Evolutionary conservation across 2,113 vertebrate species (phyloP).

Genomic region (Nesogale talazaci): DNA sequence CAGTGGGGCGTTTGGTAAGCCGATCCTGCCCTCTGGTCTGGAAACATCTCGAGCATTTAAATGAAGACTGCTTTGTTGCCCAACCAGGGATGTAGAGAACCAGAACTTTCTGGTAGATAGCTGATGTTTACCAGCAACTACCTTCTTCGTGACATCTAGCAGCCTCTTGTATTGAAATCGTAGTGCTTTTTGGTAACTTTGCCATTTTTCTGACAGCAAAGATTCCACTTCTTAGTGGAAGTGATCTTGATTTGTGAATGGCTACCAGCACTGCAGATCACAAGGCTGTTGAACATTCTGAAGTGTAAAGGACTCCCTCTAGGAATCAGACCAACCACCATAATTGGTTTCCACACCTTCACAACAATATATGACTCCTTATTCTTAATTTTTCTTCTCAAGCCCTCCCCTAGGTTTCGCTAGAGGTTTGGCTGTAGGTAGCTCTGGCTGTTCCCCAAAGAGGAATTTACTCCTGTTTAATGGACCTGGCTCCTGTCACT

Average conservation of each 20-base stretch:
- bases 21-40: slow-evolving; percentile 21
- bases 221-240: slow-evolving; percentile 35
- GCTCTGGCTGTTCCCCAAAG: slow-evolving; percentile 71
- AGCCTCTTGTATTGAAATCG: slow-evolving; percentile 63
- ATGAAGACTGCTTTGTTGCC: slow-evolving; percentile 46
- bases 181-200: slow-evolving; percentile 1
- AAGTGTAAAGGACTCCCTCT: slow-evolving; percentile 69
- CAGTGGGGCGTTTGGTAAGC: not conserved
- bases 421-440: slow-evolving; percentile 60
- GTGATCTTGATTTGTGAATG: slow-evolving; percentile 43
- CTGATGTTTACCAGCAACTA: slow-evolving; percentile 49
- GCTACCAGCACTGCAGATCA: slow-evolving; percentile 42
- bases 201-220: not conserved
- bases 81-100: not conserved
- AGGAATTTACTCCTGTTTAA: slow-evolving; percentile 74
- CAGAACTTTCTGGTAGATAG: slow-evolving; percentile 36
- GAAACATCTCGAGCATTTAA: slow-evolving; percentile 49
- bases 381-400: slow-evolving; percentile 67
- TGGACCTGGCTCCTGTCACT: slow-evolving; percentile 70
- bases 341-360: slow-evolving; percentile 25
- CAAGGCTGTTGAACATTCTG: slow-evolving; percentile 5
- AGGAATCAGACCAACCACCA: slow-evolving; percentile 58
- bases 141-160: slow-evolving; percentile 62
- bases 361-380: slow-evolving; percentile 42
- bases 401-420: slow-evolving; percentile 62